phyloP scores from a whole-genome alignment of 2,888 invertebrate genomes.

The Seira sanloemensis region DNA sequence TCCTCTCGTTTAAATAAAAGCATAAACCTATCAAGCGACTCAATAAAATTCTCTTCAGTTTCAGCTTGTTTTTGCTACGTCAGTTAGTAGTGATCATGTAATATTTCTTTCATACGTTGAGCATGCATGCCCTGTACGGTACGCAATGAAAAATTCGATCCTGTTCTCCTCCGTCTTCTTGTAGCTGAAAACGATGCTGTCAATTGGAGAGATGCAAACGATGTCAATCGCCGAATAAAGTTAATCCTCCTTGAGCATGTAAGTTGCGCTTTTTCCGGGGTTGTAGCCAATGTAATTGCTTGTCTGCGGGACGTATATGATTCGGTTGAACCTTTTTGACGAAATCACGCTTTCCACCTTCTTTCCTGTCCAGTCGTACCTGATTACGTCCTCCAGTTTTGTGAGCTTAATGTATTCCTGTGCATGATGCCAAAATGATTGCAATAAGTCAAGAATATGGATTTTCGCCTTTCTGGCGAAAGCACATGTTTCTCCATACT shows the following conservation, averaged over 20 bases:
- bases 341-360: slow-evolving; percentile 56
- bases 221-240: slow-evolving; percentile 69
- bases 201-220: slow-evolving; percentile 68
- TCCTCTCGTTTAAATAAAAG: too few species aligned
- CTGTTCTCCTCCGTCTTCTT: slow-evolving; percentile 59
- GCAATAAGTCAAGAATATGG: background rate
- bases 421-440: background rate
- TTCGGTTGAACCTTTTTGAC: slow-evolving; percentile 65
- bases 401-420: slow-evolving; percentile 71
- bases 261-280: slow-evolving; percentile 67
- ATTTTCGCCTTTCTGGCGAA: background rate
- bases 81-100: background rate
- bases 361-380: slow-evolving; percentile 68
- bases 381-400: slow-evolving; percentile 66
- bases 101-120: slow-evolving; percentile 52
- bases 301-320: slow-evolving; percentile 66
- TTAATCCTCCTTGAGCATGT: slow-evolving; percentile 69
- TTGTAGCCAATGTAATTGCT: slow-evolving; percentile 68
- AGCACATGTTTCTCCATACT: background rate
- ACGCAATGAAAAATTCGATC: slow-evolving; percentile 69
- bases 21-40: too few species aligned
- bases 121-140: slow-evolving; percentile 60
- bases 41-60: too few species aligned
- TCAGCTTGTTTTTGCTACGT: too few species aligned
- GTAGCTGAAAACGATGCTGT: slow-evolving; percentile 55